phyloP scores from a whole-genome alignment of 2,888 invertebrate species.

The Tipula lateralis region DNA sequence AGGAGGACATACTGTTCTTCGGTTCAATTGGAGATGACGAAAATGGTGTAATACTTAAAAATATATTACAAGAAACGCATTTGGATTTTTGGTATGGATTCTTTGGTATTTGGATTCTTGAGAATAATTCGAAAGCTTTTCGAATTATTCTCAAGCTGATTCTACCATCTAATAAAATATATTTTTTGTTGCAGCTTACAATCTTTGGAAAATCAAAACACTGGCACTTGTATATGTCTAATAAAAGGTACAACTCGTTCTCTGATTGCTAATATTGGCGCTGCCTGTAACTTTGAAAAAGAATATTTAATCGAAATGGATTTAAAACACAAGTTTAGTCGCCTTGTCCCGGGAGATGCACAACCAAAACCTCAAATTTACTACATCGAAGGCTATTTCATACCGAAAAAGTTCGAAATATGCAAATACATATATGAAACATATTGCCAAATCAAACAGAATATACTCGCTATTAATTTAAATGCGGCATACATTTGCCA shows the following conservation, averaged over 20 bases:
- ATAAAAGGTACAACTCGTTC: conserved; percentile 49
- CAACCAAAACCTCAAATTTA: conserved; percentile 46
- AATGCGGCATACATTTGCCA: conserved; percentile 54
- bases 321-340: not conserved
- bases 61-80: conserved; percentile 45
- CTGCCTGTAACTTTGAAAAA: conserved; percentile 49
- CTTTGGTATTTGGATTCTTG: no score
- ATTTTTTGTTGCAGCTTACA: conserved; percentile 40
- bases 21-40: conserved; percentile 54
- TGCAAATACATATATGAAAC: conserved; percentile 49
- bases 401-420: conserved; percentile 51
- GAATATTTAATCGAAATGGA: conserved; percentile 40
- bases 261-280: conserved; percentile 54
- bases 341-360: conserved; percentile 36
- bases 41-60: conserved; percentile 46
- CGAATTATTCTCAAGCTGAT: not conserved
- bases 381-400: conserved; percentile 57
- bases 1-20: conserved; percentile 50
- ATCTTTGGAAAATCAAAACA: conserved; percentile 44
- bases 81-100: conserved; percentile 48
- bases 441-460: conserved; percentile 45
- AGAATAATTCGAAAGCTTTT: no score
- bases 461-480: conserved; percentile 52
- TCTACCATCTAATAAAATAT: not conserved
- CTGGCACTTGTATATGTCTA: conserved; percentile 53